Percentiles rank a stretch among this genome's conserved stretches.
These are phyloP conservation scores for Leucania comma DNA, from an alignment of 2,888 invertebrate species.

Conservation along the genomic window DNA sequence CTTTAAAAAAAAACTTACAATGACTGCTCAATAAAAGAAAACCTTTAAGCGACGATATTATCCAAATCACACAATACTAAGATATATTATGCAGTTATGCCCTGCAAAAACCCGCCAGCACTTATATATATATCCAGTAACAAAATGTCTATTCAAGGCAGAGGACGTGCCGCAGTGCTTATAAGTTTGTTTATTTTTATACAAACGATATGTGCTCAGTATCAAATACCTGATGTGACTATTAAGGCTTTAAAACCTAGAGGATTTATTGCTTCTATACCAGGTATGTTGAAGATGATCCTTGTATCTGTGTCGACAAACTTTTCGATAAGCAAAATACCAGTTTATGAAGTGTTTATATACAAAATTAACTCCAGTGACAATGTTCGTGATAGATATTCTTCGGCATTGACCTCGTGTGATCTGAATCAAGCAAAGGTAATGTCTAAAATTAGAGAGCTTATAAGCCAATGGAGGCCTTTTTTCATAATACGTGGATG, in stretches of 20 bases:
- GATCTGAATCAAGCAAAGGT: not conserved
- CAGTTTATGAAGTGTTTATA: not conserved
- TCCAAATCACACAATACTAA: constrained; percentile 14
- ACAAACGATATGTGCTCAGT: constrained; percentile 62
- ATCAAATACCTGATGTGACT: constrained; percentile 84
- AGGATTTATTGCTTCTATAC: constrained; percentile 91
- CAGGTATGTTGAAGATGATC: constrained; percentile 81
- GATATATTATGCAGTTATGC: not conserved
- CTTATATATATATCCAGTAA: constrained; percentile 59
- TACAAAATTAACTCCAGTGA: not conserved
- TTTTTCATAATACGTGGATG: too few relatives aligned
- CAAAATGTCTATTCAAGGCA: constrained; percentile 68
- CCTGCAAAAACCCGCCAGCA: constrained; percentile 14
- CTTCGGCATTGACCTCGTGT: not conserved
- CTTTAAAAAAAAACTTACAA: not conserved
- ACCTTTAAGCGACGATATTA: not conserved
- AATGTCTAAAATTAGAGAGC: not conserved
- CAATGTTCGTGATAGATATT: not conserved
- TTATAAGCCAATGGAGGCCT: too few relatives aligned
- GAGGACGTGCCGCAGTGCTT: constrained; percentile 53
- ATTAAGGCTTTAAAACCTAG: constrained; percentile 89
- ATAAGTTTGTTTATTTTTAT: constrained; percentile 56
- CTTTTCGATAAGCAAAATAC: not conserved
- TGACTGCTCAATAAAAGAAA: not conserved
- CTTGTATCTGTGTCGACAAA: not conserved